A percentile compares a stretch with the other conserved stretches of the same genome.
phyloP scores from a whole-genome alignment of 1,140 invertebrate genomes.

The Drosophila sp. region DNA sequence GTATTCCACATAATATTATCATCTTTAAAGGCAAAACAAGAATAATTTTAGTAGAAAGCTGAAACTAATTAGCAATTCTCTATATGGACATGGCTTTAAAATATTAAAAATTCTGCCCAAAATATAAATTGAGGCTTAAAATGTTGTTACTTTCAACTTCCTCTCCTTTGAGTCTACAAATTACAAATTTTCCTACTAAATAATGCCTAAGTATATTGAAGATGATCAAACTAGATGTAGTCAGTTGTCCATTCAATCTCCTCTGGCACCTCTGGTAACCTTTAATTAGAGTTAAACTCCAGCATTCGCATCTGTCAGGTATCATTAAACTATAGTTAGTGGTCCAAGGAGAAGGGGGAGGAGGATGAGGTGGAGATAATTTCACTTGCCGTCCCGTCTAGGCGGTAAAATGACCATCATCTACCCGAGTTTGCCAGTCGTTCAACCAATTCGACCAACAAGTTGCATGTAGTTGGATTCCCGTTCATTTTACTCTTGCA shows the following conservation, averaged over 20 bases:
- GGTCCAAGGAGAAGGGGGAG: too few relatives aligned
- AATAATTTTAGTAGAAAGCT: too few relatives aligned
- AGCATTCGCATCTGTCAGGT: not conserved
- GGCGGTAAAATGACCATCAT: not conserved
- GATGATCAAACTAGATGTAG: not conserved
- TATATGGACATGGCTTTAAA: too few relatives aligned
- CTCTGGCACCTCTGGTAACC: not conserved
- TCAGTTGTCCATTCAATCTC: not conserved
- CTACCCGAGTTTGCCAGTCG: not conserved
- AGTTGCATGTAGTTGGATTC: constrained; percentile 19
- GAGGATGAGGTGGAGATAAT: not conserved
- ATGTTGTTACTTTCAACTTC: too few relatives aligned
- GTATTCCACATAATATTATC: too few relatives aligned
- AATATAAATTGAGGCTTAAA: too few relatives aligned
- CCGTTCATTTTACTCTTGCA: constrained; percentile 18
- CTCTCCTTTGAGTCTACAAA: too few relatives aligned
- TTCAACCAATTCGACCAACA: constrained; percentile 9
- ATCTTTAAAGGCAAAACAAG: too few relatives aligned
- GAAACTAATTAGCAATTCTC: too few relatives aligned
- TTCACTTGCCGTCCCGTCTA: not conserved
- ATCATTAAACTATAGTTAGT: not conserved
- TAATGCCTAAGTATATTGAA: too few relatives aligned
- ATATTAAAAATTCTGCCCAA: too few relatives aligned
- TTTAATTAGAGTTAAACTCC: not conserved
- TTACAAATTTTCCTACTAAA: too few relatives aligned